A percentile compares a stretch with the other conserved stretches of the same genome.
These are phyloP conservation scores for Drosophila carrolli DNA, from an alignment of 1,140 invertebrate species.

Conservation along the genomic window DNA sequence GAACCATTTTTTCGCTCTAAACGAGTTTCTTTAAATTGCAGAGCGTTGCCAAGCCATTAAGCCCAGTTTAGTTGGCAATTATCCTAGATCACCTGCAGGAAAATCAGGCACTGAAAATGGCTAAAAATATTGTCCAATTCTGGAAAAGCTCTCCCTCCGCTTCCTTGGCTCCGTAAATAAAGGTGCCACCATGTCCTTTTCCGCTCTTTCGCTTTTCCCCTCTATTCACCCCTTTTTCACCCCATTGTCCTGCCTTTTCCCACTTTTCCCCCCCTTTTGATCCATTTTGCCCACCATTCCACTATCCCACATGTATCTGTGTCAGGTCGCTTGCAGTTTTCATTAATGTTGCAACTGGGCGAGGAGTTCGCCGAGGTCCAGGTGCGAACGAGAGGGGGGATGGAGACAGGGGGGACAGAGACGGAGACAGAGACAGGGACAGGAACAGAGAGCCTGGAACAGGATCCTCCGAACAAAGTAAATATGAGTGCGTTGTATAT, in stretches of 20 bases:
- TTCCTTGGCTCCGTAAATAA: conserved; percentile 32
- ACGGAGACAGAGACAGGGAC: conserved; percentile 1
- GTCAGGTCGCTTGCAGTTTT: conserved; percentile 73
- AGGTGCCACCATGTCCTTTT: conserved; percentile 36
- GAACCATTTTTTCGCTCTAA: background rate
- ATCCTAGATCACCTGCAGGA: conserved; percentile 37
- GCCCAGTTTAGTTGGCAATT: conserved; percentile 46
- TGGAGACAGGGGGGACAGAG: background rate
- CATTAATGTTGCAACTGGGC: conserved; percentile 65
- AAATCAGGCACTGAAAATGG: conserved; percentile 40
- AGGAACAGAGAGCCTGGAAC: conserved; percentile 18
- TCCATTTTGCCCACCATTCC: conserved; percentile 9
- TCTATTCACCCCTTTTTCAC: background rate
- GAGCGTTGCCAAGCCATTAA: conserved; percentile 36
- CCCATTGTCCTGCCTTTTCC: background rate
- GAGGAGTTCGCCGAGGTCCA: conserved; percentile 14
- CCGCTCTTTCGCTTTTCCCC: background rate
- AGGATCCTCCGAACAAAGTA: conserved; percentile 57
- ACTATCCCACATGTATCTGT: conserved; percentile 34
- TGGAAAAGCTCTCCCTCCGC: conserved; percentile 14
- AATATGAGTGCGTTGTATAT: conserved; percentile 79
- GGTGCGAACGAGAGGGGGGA: conserved; percentile 5
- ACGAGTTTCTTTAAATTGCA: conserved; percentile 6
- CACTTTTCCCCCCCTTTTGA: conserved; percentile 8
- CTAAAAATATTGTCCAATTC: conserved; percentile 50